Evolutionary conservation across 2,797 vertebrate genomes (phyloP), one percentile per base, ranked within the genome.

Genomic region (Neoniphon sammara): DNA sequence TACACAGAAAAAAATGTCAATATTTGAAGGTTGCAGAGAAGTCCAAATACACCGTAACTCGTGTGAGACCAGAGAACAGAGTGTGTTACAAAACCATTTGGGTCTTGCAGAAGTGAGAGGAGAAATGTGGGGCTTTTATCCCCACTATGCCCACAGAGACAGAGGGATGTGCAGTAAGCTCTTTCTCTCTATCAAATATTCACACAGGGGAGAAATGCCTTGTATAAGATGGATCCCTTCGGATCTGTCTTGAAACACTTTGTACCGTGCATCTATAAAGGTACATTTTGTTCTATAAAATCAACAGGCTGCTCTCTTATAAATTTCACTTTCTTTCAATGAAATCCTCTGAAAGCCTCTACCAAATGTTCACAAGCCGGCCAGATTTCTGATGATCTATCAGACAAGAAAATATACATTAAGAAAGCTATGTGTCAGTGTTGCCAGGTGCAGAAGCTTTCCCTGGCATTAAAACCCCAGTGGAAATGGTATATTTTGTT

Each of bases 131-230:
- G 55, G 85, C 87, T 92, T 89, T 91, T 87, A 87, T 87, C 78
- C 80, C 81, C 65, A 73, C 81, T 65, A 9, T 73, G 75, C 75
- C 84, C 84, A 82, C 68, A 54, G 67, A 88, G 83, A 87, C 77
- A 70, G 30, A 0, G 62, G 78, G 68, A 78, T 80, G 62, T 68
- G 78, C 71, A 66, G 65, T 54, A 79, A 85, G 82, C 84, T 88
- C 81, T 86, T 88, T 85, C 79, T 77, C 50, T 60, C 73, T 57
- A 88, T 92, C 84, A 92, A 92, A 93, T 90, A 92, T 92, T 92
- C 83, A 92, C 90, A 83, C 56, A n/a, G 15, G 58, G 73, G 75
- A 68, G 77, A 84, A 84, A 81, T 12, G 72, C 77, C 84, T 80
- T 86, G 85, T 85, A 53, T 71, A 84, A 85, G 71, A 75, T 14